A percentile compares a stretch with the other conserved stretches of the same genome.
Conservation (phyloP, 2,888 invertebrate genomes). For the Romanomermis culicivorax region DNA sequence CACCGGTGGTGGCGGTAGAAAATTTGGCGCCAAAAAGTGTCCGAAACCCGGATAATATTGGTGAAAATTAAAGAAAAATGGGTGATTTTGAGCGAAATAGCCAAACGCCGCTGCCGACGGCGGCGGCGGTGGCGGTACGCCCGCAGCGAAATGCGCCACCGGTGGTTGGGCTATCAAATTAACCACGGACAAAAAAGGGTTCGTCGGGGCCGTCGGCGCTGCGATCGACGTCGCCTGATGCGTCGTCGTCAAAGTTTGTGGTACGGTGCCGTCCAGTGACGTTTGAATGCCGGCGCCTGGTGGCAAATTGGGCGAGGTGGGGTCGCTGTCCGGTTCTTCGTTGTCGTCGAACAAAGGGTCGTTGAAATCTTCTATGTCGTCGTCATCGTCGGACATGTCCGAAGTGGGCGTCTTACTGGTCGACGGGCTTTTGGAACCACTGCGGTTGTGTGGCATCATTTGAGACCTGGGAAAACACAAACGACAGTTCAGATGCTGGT, state of each 20-base stretch:
- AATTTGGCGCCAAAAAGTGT: neutral
- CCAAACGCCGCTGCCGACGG: neutral
- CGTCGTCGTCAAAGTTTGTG: too few species aligned
- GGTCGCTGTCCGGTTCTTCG: neutral
- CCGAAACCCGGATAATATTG: neutral
- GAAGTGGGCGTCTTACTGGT: neutral
- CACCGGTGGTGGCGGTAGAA: neutral
- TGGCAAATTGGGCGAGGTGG: too few species aligned
- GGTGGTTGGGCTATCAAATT: too few species aligned
- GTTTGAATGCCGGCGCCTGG: too few species aligned
- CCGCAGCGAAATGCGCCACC: neutral
- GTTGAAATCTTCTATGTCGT: neutral
- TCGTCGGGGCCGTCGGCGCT: too few species aligned
- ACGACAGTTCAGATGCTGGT: too few species aligned
- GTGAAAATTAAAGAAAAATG: neutral
- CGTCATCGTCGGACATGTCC: neutral
- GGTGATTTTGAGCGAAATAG: neutral
- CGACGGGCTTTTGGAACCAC: neutral
- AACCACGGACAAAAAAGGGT: too few species aligned
- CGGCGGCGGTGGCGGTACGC: neutral
- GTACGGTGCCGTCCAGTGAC: too few species aligned
- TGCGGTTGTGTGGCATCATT: neutral
- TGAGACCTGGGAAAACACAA: too few species aligned
- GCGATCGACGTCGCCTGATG: too few species aligned
- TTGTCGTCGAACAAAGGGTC: constrained; percentile 1